phyloP scores from a whole-genome alignment of 2,113 vertebrate species.

The Coturnix japonica region DNA sequence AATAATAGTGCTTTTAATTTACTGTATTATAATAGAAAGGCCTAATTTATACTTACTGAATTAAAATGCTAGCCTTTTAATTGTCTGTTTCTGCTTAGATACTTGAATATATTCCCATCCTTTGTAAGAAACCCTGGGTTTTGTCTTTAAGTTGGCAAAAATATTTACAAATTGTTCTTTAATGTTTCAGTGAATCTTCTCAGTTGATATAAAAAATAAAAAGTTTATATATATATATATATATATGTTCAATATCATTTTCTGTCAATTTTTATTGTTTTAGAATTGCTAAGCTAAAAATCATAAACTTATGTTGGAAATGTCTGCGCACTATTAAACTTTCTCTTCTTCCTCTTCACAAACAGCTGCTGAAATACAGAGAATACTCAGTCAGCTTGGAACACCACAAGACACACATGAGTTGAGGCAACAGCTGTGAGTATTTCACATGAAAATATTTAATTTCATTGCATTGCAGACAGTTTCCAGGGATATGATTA shows the following conservation, averaged over 20 bases:
- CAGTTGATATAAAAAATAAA: background rate
- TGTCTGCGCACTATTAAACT: background rate
- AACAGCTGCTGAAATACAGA: conserved; percentile 92
- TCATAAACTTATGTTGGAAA: background rate
- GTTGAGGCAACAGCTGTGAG: conserved; percentile 91
- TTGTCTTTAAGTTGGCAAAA: background rate
- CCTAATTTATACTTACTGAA: background rate
- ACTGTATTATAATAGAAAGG: background rate
- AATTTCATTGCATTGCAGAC: background rate
- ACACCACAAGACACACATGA: conserved; percentile 88
- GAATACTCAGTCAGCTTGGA: conserved; percentile 87
- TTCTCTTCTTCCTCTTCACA: conserved; percentile 42
- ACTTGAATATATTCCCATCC: background rate
- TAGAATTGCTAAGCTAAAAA: conserved; percentile 25
- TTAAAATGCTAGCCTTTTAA: background rate
- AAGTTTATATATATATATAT: no score
- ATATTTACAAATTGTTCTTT: background rate
- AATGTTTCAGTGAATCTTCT: background rate
- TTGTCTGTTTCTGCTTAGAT: background rate
- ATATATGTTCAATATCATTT: background rate
- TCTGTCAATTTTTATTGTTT: background rate
- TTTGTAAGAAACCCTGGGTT: background rate
- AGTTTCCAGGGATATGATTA: background rate
- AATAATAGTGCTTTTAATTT: background rate
- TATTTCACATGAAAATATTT: conserved; percentile 54